Conservation (phyloP, 2,797 vertebrate genomes). For the Gymnothorax reevesii region DNA sequence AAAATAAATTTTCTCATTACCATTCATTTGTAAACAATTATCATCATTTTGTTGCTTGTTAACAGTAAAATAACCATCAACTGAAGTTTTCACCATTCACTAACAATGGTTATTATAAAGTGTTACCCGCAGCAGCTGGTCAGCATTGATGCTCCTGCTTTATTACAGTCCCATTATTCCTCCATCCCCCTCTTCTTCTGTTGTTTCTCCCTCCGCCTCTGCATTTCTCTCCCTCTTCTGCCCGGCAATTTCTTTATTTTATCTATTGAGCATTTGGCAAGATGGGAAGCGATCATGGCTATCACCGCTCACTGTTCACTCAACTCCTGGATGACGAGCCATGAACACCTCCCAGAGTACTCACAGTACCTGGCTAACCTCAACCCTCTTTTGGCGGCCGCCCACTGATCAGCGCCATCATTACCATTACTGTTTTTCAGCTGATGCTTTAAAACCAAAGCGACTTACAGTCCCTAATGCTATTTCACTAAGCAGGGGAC, state of each 20-base stretch:
- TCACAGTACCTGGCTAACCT: neutral
- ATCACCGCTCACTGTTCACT: conserved; percentile 25
- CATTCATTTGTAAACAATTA: no score
- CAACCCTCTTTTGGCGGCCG: neutral
- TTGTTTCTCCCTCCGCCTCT: neutral
- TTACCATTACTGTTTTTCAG: no score
- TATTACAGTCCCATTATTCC: neutral
- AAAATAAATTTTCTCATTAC: no score
- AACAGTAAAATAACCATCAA: no score
- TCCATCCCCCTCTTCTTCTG: neutral
- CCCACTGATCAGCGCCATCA: neutral
- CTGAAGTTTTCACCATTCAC: no score
- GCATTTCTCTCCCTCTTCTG: conserved; percentile 9
- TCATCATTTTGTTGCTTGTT: no score
- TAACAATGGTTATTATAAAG: no score
- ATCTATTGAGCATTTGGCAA: conserved; percentile 17
- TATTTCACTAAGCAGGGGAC: no score
- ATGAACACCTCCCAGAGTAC: conserved; percentile 1
- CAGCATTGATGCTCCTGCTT: neutral
- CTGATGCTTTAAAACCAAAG: no score
- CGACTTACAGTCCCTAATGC: no score
- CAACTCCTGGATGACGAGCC: neutral
- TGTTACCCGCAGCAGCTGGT: neutral
- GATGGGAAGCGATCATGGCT: conserved; percentile 34
- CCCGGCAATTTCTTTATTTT: conserved; percentile 7